phyloP scores from a whole-genome alignment of 2,797 vertebrate genomes.

The Ctenosaura bakeri region DNA sequence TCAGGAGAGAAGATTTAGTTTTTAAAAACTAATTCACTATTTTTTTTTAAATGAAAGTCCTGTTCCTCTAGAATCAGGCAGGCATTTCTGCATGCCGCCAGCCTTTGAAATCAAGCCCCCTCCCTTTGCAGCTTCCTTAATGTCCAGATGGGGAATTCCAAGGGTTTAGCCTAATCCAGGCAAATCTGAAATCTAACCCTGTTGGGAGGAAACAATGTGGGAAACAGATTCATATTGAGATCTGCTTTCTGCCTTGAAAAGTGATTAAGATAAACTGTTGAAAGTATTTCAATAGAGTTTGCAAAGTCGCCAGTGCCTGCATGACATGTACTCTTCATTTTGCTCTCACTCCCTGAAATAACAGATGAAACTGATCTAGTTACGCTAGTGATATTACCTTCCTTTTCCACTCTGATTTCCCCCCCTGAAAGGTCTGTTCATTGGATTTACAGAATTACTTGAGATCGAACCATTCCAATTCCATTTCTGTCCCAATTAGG shows the following conservation, averaged over 20 bases:
- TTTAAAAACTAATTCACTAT: not conserved
- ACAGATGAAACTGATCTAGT: conserved; percentile 67
- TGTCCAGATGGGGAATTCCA: conserved; percentile 80
- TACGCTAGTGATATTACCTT: conserved; percentile 49
- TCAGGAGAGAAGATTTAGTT: conserved; percentile 7
- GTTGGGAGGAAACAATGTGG: conserved; percentile 80
- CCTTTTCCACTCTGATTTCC: not conserved
- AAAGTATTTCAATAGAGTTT: conserved; percentile 71
- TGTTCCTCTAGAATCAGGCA: conserved; percentile 47
- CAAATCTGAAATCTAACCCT: conserved; percentile 79
- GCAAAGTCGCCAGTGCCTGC: conserved; percentile 71
- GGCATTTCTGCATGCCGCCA: conserved; percentile 73
- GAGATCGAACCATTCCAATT: conserved; percentile 45
- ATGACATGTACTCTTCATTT: conserved; percentile 69
- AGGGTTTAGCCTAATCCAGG: conserved; percentile 79
- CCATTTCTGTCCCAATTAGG: no score
- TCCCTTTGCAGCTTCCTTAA: conserved; percentile 64
- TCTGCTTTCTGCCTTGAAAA: conserved; percentile 78
- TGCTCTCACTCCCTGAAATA: conserved; percentile 68
- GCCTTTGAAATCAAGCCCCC: conserved; percentile 77
- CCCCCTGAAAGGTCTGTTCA: conserved; percentile 52
- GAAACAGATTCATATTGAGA: conserved; percentile 79
- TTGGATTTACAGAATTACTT: conserved; percentile 55
- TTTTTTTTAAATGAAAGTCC: conserved; percentile 70
- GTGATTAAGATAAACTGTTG: conserved; percentile 78